Evolutionary conservation across 2,888 invertebrate species (phyloP), one percentile per base, ranked within the genome.

Genomic region (Drosophila mimica): DNA sequence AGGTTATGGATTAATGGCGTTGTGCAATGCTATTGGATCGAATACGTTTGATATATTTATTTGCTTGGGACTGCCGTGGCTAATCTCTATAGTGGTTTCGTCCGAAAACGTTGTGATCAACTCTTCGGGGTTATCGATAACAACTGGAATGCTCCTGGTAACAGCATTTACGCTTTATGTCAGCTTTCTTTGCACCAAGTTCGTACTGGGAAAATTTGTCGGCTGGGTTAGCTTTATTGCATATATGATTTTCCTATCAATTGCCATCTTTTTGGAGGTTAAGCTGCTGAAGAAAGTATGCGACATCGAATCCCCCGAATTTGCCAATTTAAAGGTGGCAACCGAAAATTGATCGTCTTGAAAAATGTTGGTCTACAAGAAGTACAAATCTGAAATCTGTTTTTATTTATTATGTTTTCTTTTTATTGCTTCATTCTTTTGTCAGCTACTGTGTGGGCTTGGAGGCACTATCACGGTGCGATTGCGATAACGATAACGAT

Each of bases 21-120:
- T 98, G 81, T 97, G 97, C 91, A 98, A 97, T 92, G 96, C 97
- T 0, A 96, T 98, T 75, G 97, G 97, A 52, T 97, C 97, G 6
- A 98, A 97, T 91, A 97, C 97, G 0, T 97, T 97, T 91, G 97
- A 97, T 91, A 97, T 97, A 77, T 94, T 97, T 15, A 93, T 97
- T 40, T 97, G 97, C 89, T 94, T 97, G 70, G 97, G 97, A 0
- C 92, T 97, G 11, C 97, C 97, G 0, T 97, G 98, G 98, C 94
- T 97, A 48, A 96, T 98, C 76, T 96, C 97, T 92, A 96, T 96
- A 0, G 95, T 96, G 0, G 95, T 96, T 66, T 95, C 96, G 75
- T 96, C 96, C 4, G 95, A 96, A 0, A 94, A 95, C 70, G 94
- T 95, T 91, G 95, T 95, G 82, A 97, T 98, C 88, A 97, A 97